Base-by-base conservation (phyloP, 2,113 vertebrate genomes). In the Pantherophis guttatus region DNA sequence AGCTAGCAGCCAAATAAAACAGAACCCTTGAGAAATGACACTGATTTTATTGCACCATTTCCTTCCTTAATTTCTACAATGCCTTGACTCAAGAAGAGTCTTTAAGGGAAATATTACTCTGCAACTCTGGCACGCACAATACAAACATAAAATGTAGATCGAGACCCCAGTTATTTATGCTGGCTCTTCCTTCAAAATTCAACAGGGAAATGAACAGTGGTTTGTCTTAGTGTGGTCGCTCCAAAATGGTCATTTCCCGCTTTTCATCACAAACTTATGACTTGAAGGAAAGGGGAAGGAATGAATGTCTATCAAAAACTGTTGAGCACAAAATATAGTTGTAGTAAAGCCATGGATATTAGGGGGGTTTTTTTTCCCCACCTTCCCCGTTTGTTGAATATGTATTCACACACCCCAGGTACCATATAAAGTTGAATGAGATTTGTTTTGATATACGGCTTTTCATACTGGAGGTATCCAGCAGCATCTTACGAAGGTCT, bases 401-500 rank as follows among this genome's bases (percentile, higher is more conserved):
- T 97, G 94, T 91, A 97, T 97, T 94, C 93, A 75, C 33, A 94
- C 92, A 95, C 93, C 92, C 89, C 94, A 94, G 94, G 94, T 81
- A 97, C 90, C 92, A 94, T 92, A 93, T 50, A 95, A 92, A 96
- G 96, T 70, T 92, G 92, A 97, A 94, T 24, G 93, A 91, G 96
- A 96, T 97, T 96, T 95, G 93, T 94, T 94, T 96, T 97, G 96
- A 97, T 97, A 91, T 96, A 97, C 94, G 88, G 57, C 94, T 95
- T 95, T 97, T 97, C 96, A 96, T 92, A 96, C 91, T 96, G 94
- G 96, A 97, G 96, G 95, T 96, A 97, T 96, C 97, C 93, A 91
- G 95, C 92, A 97, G 90, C 94, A 96, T 93, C 97, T 97, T 96
- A 93, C 95, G 95, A 94, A 96, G 94, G 95, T 96, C 92, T 96